phyloP scores from a whole-genome alignment of 2,888 invertebrate species.

The Coenonympha glycerion region DNA sequence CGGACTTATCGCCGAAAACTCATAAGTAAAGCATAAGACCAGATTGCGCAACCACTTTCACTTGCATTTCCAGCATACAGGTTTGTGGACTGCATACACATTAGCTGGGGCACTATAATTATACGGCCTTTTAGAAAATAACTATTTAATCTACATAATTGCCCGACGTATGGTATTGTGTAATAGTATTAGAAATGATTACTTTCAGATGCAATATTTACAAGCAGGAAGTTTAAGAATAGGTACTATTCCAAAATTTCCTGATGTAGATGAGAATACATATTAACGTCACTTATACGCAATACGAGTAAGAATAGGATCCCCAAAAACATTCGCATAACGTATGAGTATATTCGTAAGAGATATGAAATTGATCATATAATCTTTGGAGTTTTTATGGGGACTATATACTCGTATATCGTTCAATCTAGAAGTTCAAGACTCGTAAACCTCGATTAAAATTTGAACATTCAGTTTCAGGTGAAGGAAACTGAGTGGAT shows the following conservation, averaged over 20 bases:
- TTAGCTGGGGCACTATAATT: constrained; percentile 3
- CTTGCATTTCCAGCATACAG: constrained; percentile 21
- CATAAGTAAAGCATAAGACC: constrained; percentile 10
- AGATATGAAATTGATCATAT: neutral
- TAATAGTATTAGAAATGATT: neutral
- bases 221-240: no score
- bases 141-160: constrained; percentile 3
- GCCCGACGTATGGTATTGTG: neutral
- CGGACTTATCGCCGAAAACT: constrained; percentile 18
- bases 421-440: neutral
- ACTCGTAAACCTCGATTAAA: no score
- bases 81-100: constrained; percentile 5
- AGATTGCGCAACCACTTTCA: constrained; percentile 22
- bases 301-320: no score
- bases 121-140: constrained; percentile 2
- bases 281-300: no score
- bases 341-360: no score
- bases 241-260: no score
- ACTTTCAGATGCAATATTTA: neutral
- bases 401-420: no score
- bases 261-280: no score
- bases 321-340: no score
- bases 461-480: no score
- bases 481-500: no score
- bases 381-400: neutral